phyloP scores from a whole-genome alignment of 2,888 invertebrate genomes.

The Yponomeuta evonymella region DNA sequence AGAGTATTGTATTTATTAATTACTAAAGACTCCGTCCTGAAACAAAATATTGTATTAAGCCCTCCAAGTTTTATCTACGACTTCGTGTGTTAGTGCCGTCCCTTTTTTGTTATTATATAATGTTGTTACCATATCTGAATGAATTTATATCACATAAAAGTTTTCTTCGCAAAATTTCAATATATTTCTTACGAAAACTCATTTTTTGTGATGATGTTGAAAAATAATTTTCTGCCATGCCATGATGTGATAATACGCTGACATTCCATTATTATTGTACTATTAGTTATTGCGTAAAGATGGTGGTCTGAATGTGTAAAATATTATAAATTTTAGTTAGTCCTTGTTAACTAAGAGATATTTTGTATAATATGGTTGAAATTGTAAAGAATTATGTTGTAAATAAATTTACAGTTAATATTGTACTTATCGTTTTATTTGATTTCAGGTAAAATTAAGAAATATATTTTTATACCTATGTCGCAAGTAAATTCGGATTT shows the following conservation, averaged over 20 bases:
- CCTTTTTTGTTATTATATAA: neutral
- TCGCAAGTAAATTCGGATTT: neutral
- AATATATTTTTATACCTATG: neutral
- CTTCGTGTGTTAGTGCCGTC: neutral
- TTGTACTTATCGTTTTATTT: constrained; percentile 33
- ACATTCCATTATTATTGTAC: constrained; percentile 51
- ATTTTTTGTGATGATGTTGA: constrained; percentile 31
- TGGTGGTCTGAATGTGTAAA: constrained; percentile 71
- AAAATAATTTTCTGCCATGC: constrained; percentile 53
- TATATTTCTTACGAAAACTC: neutral
- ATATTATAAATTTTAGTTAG: constrained; percentile 51
- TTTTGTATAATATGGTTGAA: constrained; percentile 75
- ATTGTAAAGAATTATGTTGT: constrained; percentile 73
- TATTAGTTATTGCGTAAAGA: constrained; percentile 47
- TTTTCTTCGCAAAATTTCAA: neutral
- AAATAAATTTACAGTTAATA: constrained; percentile 72
- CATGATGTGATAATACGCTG: constrained; percentile 62
- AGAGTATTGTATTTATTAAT: constrained; percentile 60
- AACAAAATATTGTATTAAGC: constrained; percentile 2
- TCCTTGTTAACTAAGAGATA: constrained; percentile 71
- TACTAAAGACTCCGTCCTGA: constrained; percentile 26
- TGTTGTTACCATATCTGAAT: neutral
- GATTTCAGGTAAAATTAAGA: neutral
- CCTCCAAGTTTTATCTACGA: neutral
- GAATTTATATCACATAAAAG: neutral